Evolutionary conservation across 2,113 vertebrate genomes (phyloP).

Genomic region (Collichthys lucidus): DNA sequence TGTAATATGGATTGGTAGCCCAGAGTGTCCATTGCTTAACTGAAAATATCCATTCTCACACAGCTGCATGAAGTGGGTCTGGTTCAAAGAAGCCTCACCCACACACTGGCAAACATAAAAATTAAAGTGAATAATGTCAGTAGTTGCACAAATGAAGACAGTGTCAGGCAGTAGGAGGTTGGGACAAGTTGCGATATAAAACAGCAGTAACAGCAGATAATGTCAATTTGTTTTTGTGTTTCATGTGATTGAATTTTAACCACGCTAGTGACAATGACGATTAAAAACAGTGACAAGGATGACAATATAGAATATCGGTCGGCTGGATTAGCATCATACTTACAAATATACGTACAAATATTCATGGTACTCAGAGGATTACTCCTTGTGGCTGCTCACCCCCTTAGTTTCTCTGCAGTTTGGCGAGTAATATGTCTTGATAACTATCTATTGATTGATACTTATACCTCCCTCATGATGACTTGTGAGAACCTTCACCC

Average conservation of each 20-base stretch:
- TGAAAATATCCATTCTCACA: slow-evolving; percentile 35
- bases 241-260: not conserved
- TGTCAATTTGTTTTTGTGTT: not conserved
- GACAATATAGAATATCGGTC: too few species aligned
- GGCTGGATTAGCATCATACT: too few species aligned
- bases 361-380: too few species aligned
- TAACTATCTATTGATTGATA: not conserved
- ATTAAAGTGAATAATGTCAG: not conserved
- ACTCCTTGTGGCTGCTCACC: too few species aligned
- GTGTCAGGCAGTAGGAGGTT: not conserved
- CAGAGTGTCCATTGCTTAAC: slow-evolving; percentile 30
- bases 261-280: not conserved
- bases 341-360: not conserved
- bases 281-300: too few species aligned
- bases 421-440: not conserved
- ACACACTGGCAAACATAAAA: not conserved
- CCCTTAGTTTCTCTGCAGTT: not conserved
- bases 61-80: not conserved
- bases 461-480: too few species aligned
- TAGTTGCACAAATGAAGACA: slow-evolving; percentile 6
- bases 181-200: not conserved
- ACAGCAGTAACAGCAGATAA: not conserved
- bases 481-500: too few species aligned
- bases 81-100: slow-evolving; percentile 3
- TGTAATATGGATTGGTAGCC: slow-evolving; percentile 50